Evolutionary conservation across 1,140 invertebrate species (phyloP).

Genomic region (Bilobella aurantiaca): DNA sequence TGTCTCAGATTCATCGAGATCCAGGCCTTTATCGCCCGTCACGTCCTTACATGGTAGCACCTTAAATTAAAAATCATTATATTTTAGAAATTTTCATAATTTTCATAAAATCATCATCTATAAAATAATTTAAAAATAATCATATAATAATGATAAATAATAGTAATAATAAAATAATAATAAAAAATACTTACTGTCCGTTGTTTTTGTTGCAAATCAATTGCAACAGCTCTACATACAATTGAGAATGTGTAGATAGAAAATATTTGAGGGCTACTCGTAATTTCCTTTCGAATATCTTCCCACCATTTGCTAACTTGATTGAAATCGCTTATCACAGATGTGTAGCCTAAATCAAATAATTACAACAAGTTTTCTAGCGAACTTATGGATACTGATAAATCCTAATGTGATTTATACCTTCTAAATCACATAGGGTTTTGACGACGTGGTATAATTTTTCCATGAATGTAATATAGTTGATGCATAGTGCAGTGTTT

Average conservation of each 20-base stretch:
- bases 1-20: not conserved
- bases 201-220: constrained; percentile 40
- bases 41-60: not conserved
- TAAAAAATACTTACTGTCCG: constrained; percentile 44
- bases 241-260: constrained; percentile 61
- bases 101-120: too few relatives aligned
- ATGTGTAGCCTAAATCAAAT: constrained; percentile 37
- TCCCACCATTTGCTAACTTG: constrained; percentile 64
- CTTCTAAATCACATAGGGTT: constrained; percentile 41
- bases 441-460: constrained; percentile 44
- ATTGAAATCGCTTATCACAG: constrained; percentile 49
- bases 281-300: constrained; percentile 54
- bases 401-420: constrained; percentile 34
- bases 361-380: constrained; percentile 16
- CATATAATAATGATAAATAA: not conserved
- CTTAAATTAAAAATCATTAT: not conserved
- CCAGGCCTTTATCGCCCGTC: not conserved
- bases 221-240: constrained; percentile 60
- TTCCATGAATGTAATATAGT: constrained; percentile 42
- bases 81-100: not conserved
- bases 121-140: too few relatives aligned
- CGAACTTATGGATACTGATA: constrained; percentile 2
- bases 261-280: constrained; percentile 57
- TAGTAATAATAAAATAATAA: not conserved
- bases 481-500: constrained; percentile 38